A percentile compares a stretch with the other conserved stretches of the same genome.
Evolutionary conservation across 2,113 vertebrate species (phyloP).

Genomic region (Meleagris gallopavo): DNA sequence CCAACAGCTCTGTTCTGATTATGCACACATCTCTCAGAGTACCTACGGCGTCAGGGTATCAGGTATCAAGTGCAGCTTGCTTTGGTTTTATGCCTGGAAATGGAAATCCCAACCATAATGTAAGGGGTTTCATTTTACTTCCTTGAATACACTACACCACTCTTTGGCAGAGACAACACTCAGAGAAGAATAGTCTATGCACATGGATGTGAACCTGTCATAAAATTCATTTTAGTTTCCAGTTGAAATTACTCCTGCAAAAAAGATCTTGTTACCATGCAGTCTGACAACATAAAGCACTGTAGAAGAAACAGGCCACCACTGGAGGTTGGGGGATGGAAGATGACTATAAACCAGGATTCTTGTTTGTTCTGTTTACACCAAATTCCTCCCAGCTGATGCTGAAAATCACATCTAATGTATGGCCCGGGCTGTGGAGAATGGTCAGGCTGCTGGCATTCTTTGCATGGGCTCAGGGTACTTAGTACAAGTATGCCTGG

Average conservation of each 20-base stretch:
- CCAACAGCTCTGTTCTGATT: background rate
- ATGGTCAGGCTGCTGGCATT: background rate
- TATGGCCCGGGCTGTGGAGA: background rate
- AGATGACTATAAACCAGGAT: background rate
- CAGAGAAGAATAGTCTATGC: slow-evolving; percentile 21
- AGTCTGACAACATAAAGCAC: background rate
- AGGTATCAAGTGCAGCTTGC: background rate
- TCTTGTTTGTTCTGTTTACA: background rate
- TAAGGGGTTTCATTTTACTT: slow-evolving; percentile 28
- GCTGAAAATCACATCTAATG: background rate
- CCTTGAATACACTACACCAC: background rate
- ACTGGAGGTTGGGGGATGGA: background rate
- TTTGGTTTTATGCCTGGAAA: slow-evolving; percentile 57
- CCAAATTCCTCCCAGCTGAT: background rate
- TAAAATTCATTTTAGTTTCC: slow-evolving; percentile 14
- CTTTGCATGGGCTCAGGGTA: rapidly evolving
- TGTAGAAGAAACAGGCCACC: background rate
- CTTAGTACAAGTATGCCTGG: rapidly evolving
- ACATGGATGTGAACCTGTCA: slow-evolving; percentile 15
- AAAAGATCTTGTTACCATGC: background rate
- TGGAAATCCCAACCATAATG: slow-evolving; percentile 37
- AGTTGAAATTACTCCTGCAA: slow-evolving; percentile 25
- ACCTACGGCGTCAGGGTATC: background rate
- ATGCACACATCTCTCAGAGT: background rate
- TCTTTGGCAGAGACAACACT: slow-evolving; percentile 37